Evolutionary conservation across 2,797 vertebrate species (phyloP).

Genomic region (Oreonectes daqikongensis): DNA sequence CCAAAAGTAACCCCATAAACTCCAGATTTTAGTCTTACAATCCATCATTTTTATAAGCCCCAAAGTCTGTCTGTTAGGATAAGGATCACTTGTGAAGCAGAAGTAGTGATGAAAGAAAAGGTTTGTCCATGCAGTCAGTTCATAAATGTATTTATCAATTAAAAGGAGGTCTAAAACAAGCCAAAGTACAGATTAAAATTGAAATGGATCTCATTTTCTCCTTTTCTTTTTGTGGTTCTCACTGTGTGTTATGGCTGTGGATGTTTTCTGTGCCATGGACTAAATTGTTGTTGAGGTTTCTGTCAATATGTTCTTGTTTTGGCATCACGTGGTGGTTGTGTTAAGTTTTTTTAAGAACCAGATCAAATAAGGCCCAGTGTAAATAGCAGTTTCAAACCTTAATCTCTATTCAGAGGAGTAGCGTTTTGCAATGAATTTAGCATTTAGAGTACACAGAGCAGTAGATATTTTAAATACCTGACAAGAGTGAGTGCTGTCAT

Average conservation of each 20-base stretch:
- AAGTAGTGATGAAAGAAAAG: too few relatives aligned
- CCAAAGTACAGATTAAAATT: background rate
- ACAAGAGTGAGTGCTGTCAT: background rate
- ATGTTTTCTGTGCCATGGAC: constrained; percentile 1
- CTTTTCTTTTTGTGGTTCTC: background rate
- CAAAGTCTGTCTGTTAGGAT: too few relatives aligned
- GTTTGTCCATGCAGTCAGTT: too few relatives aligned
- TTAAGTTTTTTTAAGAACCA: constrained; percentile 4
- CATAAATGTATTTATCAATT: too few relatives aligned
- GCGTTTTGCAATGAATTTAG: background rate
- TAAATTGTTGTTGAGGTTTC: constrained; percentile 18
- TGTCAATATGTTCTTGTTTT: background rate
- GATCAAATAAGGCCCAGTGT: background rate
- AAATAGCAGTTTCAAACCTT: background rate
- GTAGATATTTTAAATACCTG: background rate
- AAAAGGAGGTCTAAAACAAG: background rate
- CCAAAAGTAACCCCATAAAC: too few relatives aligned
- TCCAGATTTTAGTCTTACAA: too few relatives aligned
- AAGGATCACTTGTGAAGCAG: too few relatives aligned
- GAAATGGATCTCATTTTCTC: background rate
- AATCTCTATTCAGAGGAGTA: background rate
- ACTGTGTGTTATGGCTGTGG: constrained; percentile 5
- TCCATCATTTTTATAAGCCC: too few relatives aligned
- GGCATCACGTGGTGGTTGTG: background rate
- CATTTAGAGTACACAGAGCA: constrained; percentile 1